Evolutionary conservation across 2,888 invertebrate species (phyloP).

Genomic region (Bugulina stolonifera): DNA sequence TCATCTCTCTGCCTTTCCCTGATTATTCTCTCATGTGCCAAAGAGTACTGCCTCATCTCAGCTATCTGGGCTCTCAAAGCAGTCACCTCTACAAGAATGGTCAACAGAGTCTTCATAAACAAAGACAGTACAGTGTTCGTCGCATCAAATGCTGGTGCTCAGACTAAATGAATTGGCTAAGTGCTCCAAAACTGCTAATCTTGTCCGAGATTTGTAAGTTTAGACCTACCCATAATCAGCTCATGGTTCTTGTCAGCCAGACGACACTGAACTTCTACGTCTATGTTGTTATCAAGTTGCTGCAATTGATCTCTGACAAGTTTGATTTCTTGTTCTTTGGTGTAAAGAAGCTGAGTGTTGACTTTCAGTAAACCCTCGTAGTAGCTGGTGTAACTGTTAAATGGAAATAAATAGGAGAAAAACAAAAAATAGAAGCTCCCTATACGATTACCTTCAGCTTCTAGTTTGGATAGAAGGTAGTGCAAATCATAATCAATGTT

Average conservation of each 20-base stretch:
- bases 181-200: too few species aligned
- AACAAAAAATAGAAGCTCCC: too few species aligned
- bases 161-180: too few species aligned
- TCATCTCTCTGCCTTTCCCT: slow-evolving; percentile 46
- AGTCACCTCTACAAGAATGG: slow-evolving; percentile 41
- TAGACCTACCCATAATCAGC: slow-evolving; percentile 42
- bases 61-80: slow-evolving; percentile 47
- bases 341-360: slow-evolving; percentile 47
- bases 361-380: slow-evolving; percentile 49
- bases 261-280: slow-evolving; percentile 49
- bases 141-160: too few species aligned
- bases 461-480: too few species aligned
- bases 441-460: too few species aligned
- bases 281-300: slow-evolving; percentile 36
- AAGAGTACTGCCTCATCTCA: slow-evolving; percentile 43
- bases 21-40: slow-evolving; percentile 42
- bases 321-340: slow-evolving; percentile 47
- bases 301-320: slow-evolving; percentile 42
- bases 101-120: too few species aligned
- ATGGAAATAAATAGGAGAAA: too few species aligned
- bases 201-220: too few species aligned
- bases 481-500: too few species aligned
- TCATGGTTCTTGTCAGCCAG: slow-evolving; percentile 47
- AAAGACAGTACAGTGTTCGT: too few species aligned
- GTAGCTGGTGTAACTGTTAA: slow-evolving; percentile 48